Evolutionary conservation across 2,113 vertebrate species (phyloP).

Genomic region (Glaucidium brasilianum): DNA sequence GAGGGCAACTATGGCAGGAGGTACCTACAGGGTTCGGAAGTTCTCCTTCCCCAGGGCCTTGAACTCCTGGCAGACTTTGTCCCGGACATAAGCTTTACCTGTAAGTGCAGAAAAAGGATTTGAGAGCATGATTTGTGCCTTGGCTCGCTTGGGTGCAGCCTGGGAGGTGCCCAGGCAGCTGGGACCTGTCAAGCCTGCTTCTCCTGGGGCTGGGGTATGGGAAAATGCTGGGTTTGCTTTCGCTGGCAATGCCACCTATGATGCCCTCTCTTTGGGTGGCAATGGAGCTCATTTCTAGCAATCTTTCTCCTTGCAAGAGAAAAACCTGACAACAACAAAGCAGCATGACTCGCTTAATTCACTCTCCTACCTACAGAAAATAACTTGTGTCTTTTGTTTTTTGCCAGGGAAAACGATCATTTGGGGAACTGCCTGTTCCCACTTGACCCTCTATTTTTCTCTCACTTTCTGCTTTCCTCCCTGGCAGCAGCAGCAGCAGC

Average conservation of each 20-base stretch:
- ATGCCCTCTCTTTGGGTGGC: not conserved
- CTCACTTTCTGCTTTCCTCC: not conserved
- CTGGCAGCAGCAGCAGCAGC: not conserved
- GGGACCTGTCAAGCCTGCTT: not conserved
- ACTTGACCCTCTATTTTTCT: not conserved
- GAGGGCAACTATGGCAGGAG: not conserved
- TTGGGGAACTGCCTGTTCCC: not conserved
- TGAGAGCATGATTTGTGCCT: not conserved
- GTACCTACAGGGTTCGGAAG: conserved; percentile 75
- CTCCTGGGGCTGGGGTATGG: not conserved
- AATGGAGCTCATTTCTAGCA: too few relatives aligned
- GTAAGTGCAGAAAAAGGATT: not conserved
- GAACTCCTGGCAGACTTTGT: conserved; percentile 76
- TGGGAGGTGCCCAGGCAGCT: not conserved
- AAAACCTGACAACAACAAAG: not conserved
- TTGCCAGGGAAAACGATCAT: not conserved
- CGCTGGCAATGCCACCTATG: not conserved
- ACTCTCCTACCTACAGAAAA: not conserved
- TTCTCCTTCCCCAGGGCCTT: conserved; percentile 66
- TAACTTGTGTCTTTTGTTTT: not conserved
- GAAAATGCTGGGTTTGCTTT: not conserved
- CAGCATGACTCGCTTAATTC: not conserved
- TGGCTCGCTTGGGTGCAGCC: fast-evolving
- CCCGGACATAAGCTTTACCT: conserved; percentile 73
- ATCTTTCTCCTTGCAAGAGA: not conserved